Conservation (phyloP, 92 coral and sea anemone genomes). For the Parazoanthus atlanticus region DNA sequence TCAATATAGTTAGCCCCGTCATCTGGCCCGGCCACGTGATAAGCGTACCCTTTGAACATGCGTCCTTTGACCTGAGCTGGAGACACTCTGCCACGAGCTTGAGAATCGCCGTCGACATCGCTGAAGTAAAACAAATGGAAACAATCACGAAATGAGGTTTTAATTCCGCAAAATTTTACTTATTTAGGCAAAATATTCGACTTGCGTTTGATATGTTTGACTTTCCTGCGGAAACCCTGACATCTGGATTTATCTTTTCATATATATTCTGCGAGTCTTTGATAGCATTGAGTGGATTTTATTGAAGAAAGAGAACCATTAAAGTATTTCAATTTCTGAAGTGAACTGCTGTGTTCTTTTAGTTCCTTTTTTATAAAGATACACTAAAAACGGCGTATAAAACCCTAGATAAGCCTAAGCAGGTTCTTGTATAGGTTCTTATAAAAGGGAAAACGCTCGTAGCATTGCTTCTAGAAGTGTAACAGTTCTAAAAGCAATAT, state of each 20-base stretch:
- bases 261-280: no score
- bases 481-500: no score
- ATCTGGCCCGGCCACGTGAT: slow-evolving; percentile 18
- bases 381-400: no score
- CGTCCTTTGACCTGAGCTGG: background rate
- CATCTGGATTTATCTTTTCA: background rate
- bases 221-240: background rate
- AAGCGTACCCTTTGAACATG: slow-evolving; percentile 16
- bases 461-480: no score
- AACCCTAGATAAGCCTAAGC: no score
- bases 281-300: no score
- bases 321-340: no score
- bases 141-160: background rate
- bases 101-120: slow-evolving; percentile 9
- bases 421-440: no score
- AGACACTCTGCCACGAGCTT: background rate
- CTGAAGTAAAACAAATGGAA: background rate
- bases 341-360: no score
- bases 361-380: no score
- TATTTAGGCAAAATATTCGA: background rate
- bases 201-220: background rate
- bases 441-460: no score
- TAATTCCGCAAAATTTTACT: background rate
- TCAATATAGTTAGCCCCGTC: slow-evolving; percentile 32
- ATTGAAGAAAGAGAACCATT: no score